Conservation (phyloP, 2,888 invertebrate genomes). For the Eristalinus aeneus region DNA sequence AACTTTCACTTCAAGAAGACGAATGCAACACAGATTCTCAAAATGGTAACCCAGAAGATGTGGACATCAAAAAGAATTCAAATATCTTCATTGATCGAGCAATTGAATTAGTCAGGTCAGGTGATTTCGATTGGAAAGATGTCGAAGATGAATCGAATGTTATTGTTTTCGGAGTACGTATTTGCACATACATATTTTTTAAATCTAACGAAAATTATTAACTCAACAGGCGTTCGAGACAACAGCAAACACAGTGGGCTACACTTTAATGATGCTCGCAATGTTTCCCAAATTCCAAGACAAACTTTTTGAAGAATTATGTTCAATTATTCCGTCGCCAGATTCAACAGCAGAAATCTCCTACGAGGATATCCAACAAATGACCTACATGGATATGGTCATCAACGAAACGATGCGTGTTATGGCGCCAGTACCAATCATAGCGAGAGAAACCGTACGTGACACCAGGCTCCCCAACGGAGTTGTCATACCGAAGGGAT, state of each 20-base stretch:
- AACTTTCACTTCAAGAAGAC: conserved; percentile 69
- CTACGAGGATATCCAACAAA: conserved; percentile 75
- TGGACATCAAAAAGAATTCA: conserved; percentile 53
- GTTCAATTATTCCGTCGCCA: conserved; percentile 72
- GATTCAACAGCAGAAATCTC: conserved; percentile 74
- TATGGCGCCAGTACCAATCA: conserved; percentile 77
- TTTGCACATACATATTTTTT: background rate
- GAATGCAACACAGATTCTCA: conserved; percentile 1
- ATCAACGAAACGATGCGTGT: conserved; percentile 78
- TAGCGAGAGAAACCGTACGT: conserved; percentile 74
- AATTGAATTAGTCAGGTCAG: conserved; percentile 74
- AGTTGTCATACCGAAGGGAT: conserved; percentile 75
- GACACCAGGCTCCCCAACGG: conserved; percentile 75
- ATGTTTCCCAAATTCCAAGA: conserved; percentile 71
- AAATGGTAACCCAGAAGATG: conserved; percentile 51
- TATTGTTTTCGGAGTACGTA: conserved; percentile 76
- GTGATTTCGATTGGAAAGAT: conserved; percentile 75
- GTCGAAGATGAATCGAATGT: conserved; percentile 77
- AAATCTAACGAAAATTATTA: background rate
- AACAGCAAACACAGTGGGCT: conserved; percentile 74
- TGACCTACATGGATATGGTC: conserved; percentile 77
- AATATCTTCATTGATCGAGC: conserved; percentile 74
- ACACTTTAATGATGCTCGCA: conserved; percentile 55
- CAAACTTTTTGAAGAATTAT: conserved; percentile 76
- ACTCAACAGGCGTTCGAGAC: conserved; percentile 77